Conservation (phyloP, 2,888 invertebrate species). For the Chrysodeixis includens region DNA sequence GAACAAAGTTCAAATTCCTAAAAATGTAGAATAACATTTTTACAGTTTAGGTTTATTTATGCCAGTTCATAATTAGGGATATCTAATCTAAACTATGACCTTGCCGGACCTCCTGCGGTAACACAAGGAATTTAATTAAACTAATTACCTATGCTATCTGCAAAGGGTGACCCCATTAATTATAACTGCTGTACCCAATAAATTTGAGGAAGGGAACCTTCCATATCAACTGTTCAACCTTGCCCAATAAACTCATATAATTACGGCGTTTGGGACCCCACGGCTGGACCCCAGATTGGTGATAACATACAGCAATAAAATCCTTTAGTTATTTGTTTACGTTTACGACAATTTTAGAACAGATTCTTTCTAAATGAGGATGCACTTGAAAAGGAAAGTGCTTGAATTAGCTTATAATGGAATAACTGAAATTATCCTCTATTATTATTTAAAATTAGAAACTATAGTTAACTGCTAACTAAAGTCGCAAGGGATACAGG, state of each 20-base stretch:
- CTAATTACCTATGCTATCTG: conserved; percentile 42
- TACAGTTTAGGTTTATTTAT: neutral
- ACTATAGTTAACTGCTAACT: no score
- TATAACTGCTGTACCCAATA: conserved; percentile 30
- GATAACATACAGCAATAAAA: conserved; percentile 10
- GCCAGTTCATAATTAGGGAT: neutral
- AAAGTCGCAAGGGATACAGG: no score
- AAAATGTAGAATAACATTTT: no score
- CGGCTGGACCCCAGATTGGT: neutral
- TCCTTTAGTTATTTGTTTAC: neutral
- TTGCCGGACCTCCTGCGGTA: neutral
- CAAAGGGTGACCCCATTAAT: conserved; percentile 32
- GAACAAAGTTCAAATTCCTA: no score
- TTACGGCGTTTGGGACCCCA: conserved; percentile 10
- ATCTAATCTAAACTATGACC: neutral
- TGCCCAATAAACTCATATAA: conserved; percentile 12
- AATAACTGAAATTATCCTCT: no score
- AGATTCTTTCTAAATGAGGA: neutral
- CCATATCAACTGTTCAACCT: neutral
- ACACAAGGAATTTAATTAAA: conserved; percentile 42
- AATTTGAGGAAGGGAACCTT: conserved; percentile 23
- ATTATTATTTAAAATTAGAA: no score
- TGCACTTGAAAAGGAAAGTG: neutral
- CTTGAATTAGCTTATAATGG: neutral
- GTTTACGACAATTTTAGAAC: neutral